Percentiles rank a stretch among this genome's conserved stretches.
Evolutionary conservation across 2,797 vertebrate genomes (phyloP).

Genomic region (Catamblyrhynchus diadema): DNA sequence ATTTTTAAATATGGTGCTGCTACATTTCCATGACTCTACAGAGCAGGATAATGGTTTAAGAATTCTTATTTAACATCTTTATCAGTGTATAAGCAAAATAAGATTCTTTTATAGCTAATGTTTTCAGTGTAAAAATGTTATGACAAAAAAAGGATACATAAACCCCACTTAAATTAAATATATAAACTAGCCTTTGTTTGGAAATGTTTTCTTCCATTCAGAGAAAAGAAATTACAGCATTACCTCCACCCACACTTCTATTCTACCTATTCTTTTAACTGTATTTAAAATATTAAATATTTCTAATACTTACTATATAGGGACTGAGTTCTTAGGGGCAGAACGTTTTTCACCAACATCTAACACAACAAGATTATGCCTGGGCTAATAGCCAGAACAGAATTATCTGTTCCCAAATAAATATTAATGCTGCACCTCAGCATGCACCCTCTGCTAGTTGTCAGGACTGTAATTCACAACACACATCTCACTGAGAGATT

Average conservation of each 20-base stretch:
- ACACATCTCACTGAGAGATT: not conserved
- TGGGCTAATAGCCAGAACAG: not conserved
- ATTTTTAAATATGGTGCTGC: not conserved
- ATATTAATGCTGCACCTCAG: conserved; percentile 9
- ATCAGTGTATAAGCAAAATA: not conserved
- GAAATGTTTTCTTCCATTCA: not conserved
- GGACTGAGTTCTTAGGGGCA: not conserved
- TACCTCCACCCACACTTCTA: not conserved
- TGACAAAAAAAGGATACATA: not conserved
- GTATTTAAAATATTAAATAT: not conserved
- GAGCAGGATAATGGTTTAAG: not conserved
- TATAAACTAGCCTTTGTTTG: not conserved
- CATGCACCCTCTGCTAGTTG: not conserved
- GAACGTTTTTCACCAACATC: not conserved
- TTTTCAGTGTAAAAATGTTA: not conserved
- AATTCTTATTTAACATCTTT: not conserved
- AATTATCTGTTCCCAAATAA: conserved; percentile 19
- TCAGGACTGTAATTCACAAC: not conserved
- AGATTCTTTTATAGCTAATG: not conserved
- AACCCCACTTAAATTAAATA: not conserved
- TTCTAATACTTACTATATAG: not conserved
- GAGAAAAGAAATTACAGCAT: not conserved
- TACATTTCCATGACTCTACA: not conserved
- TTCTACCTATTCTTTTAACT: not conserved
- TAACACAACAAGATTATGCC: not conserved